These are phyloP conservation scores for Crematogaster levior DNA, from an alignment of 2,888 invertebrate species.

Conservation along the genomic window DNA sequence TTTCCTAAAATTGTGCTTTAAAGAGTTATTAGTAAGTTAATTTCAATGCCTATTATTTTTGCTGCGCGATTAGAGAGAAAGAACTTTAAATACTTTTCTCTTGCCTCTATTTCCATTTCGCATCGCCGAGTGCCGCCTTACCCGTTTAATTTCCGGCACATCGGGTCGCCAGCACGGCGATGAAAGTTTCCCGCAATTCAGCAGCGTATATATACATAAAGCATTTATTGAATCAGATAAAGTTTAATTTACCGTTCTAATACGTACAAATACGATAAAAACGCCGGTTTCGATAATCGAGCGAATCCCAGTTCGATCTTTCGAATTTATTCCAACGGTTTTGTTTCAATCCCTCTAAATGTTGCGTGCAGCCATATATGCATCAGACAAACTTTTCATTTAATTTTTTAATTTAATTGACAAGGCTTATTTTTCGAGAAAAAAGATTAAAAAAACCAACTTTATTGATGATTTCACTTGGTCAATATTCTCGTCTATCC, in stretches of 20 bases:
- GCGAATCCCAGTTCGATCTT: background rate
- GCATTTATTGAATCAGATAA: constrained; percentile 54
- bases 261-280: constrained; percentile 35
- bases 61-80: constrained; percentile 16
- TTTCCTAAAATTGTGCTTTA: constrained; percentile 28
- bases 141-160: constrained; percentile 56
- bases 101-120: constrained; percentile 1
- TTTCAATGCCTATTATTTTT: constrained; percentile 27
- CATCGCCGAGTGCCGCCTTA: constrained; percentile 29
- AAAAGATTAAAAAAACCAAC: background rate
- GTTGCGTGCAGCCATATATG: background rate
- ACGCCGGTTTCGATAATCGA: constrained; percentile 39
- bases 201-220: constrained; percentile 14
- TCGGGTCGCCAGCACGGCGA: constrained; percentile 26
- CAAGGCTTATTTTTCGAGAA: background rate
- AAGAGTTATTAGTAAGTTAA: constrained; percentile 9
- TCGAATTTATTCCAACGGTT: constrained; percentile 28
- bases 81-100: constrained; percentile 39
- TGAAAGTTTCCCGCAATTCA: constrained; percentile 52
- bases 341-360: constrained; percentile 23
- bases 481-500: background rate
- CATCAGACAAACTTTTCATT: background rate
- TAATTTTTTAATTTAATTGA: constrained; percentile 16
- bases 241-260: constrained; percentile 51
- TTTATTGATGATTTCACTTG: background rate